phyloP scores from a whole-genome alignment of 1,140 invertebrate genomes.

The Doryteuthis pealeii region DNA sequence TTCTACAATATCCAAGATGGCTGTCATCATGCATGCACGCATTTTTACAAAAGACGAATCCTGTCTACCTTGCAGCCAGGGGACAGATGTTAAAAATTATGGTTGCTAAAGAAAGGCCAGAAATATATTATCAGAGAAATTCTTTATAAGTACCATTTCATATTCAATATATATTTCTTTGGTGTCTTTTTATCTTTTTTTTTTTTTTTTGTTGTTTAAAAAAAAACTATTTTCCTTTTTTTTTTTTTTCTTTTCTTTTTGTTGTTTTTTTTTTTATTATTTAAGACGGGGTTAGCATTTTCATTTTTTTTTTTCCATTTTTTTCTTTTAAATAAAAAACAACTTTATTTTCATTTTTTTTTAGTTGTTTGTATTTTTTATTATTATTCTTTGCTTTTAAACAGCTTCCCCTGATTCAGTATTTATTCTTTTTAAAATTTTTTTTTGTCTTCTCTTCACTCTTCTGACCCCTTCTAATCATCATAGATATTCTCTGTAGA shows the following conservation, averaged over 20 bases:
- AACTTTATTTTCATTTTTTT: background rate
- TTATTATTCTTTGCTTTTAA: background rate
- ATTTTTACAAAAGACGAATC: background rate
- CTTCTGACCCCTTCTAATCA: background rate
- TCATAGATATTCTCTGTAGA: slow-evolving; percentile 14
- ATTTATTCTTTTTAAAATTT: background rate
- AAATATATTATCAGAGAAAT: background rate
- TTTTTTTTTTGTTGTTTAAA: background rate
- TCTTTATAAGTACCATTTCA: background rate
- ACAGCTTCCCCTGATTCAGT: background rate
- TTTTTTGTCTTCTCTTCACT: background rate
- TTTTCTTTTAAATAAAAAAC: background rate
- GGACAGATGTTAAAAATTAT: background rate
- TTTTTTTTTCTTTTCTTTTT: background rate
- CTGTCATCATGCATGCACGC: background rate
- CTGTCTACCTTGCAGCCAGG: background rate
- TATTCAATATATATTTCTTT: background rate
- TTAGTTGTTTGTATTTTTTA: background rate
- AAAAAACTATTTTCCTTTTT: background rate
- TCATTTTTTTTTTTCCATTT: background rate
- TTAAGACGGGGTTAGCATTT: background rate
- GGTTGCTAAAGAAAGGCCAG: background rate
- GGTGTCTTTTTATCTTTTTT: background rate
- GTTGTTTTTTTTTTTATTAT: background rate
- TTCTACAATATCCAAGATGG: background rate